A percentile compares a stretch with the other conserved stretches of the same genome.
Conservation (phyloP, 1,140 invertebrate genomes). For the Drosophila tani region DNA sequence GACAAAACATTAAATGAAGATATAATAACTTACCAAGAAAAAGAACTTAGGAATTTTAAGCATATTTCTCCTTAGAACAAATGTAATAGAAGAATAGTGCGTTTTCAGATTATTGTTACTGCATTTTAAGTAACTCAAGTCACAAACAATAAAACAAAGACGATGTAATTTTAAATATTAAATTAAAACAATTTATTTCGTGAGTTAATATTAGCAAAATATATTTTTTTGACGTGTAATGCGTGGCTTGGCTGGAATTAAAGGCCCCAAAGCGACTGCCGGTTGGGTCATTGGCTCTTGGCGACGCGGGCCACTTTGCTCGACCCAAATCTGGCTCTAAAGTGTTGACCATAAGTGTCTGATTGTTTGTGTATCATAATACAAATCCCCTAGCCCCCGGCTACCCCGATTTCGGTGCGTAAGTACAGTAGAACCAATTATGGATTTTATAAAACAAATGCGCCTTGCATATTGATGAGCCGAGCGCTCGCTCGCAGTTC, state of each 20-base stretch:
- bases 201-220: no score
- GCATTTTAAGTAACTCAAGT: no score
- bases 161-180: no score
- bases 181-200: no score
- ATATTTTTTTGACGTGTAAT: background rate
- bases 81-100: no score
- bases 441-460: conserved; percentile 85
- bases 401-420: conserved; percentile 65
- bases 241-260: conserved; percentile 24
- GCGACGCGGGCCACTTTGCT: conserved; percentile 55
- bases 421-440: conserved; percentile 85
- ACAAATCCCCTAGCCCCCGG: conserved; percentile 50
- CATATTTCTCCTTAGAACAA: no score
- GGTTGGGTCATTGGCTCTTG: conserved; percentile 77
- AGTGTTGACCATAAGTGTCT: conserved; percentile 84
- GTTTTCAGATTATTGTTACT: no score
- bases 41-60: background rate
- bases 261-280: conserved; percentile 55
- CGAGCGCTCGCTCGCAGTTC: background rate
- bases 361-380: conserved; percentile 83
- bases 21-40: background rate
- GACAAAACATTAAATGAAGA: background rate
- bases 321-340: conserved; percentile 82
- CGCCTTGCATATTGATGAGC: conserved; percentile 78
- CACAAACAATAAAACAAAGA: no score